Evolutionary conservation across 1,140 invertebrate species (phyloP).

Genomic region (Zaprionus tsacasi): DNA sequence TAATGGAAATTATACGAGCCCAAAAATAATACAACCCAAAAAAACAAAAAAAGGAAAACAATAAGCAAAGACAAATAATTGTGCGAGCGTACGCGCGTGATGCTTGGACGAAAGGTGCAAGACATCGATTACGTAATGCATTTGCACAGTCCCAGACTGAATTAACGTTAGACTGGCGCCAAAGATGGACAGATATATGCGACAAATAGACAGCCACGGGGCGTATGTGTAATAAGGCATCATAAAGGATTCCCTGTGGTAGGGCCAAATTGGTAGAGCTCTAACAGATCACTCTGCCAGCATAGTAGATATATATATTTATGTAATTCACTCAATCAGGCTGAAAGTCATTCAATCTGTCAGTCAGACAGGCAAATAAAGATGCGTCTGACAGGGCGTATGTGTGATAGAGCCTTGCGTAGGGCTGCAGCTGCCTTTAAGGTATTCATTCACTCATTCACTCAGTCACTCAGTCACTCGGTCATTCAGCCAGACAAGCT

Average conservation of each 20-base stretch:
- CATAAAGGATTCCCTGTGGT: background rate
- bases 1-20: conserved; percentile 64
- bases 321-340: background rate
- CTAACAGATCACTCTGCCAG: background rate
- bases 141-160: conserved; percentile 46
- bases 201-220: conserved; percentile 29
- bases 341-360: conserved; percentile 1
- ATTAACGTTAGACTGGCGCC: conserved; percentile 39
- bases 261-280: background rate
- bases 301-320: too few relatives aligned
- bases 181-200: conserved; percentile 41
- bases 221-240: conserved; percentile 23
- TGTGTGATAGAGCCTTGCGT: conserved; percentile 52
- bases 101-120: conserved; percentile 48
- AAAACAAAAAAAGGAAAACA: conserved; percentile 53
- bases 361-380: background rate
- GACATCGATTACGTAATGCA: conserved; percentile 62
- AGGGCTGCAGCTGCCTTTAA: conserved; percentile 33
- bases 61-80: conserved; percentile 61
- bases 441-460: conserved; percentile 42
- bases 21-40: conserved; percentile 21
- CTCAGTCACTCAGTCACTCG: conserved; percentile 47
- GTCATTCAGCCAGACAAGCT: conserved; percentile 37
- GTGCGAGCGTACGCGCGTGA: conserved; percentile 46
- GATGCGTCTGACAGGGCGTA: conserved; percentile 38